A percentile compares a stretch with the other conserved stretches of the same genome.
Conservation (phyloP, 1,140 invertebrate species). For the Epicauta chinensis region DNA sequence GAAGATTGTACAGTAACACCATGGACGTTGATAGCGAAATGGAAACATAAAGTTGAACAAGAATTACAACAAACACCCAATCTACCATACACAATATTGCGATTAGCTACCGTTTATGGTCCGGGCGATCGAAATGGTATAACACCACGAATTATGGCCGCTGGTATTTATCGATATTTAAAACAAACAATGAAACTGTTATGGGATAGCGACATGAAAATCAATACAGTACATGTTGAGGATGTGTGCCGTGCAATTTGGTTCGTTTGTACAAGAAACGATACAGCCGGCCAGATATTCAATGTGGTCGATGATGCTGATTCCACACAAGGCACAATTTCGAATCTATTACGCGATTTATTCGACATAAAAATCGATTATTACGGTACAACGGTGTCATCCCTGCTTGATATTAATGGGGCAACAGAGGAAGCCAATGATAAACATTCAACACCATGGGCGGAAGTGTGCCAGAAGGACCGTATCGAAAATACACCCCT, state of each 20-base stretch:
- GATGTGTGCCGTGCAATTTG: conserved; percentile 78
- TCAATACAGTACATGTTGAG: conserved; percentile 82
- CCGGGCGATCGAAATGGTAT: conserved; percentile 74
- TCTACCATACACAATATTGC: conserved; percentile 74
- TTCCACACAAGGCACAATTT: conserved; percentile 77
- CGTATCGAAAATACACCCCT: conserved; percentile 76
- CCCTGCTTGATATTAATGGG: conserved; percentile 65
- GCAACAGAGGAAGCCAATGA: conserved; percentile 87
- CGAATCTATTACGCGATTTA: conserved; percentile 70
- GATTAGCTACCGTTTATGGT: conserved; percentile 84
- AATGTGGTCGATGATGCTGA: conserved; percentile 77
- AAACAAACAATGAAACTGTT: conserved; percentile 86
- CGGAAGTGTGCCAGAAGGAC: conserved; percentile 70
- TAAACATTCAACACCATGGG: conserved; percentile 87
- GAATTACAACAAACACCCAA: conserved; percentile 57
- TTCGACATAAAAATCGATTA: conserved; percentile 85
- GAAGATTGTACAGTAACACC: conserved; percentile 71
- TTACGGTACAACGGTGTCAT: conserved; percentile 71
- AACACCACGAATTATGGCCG: conserved; percentile 75
- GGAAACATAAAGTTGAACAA: conserved; percentile 65
- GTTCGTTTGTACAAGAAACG: conserved; percentile 52
- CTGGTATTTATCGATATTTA: conserved; percentile 81
- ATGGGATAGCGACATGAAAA: conserved; percentile 76
- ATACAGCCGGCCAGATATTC: conserved; percentile 58
- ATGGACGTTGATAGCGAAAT: conserved; percentile 76